These are phyloP conservation scores for Rafetus swinhoei DNA, from an alignment of 2,113 vertebrate species.

Conservation along the genomic window DNA sequence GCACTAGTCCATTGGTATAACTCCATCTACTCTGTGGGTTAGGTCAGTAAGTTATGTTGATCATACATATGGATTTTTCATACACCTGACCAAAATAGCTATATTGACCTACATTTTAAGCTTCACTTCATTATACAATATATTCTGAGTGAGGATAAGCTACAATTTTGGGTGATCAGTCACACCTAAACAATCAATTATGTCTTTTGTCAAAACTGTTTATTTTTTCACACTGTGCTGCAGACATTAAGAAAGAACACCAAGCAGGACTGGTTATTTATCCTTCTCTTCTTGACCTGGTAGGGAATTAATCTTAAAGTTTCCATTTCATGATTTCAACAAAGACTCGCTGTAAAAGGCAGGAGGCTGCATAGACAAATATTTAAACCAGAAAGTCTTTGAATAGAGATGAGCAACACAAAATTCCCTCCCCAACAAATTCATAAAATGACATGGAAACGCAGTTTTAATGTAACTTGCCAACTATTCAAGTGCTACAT, in stretches of 20 bases:
- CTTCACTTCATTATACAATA: slow-evolving; percentile 58
- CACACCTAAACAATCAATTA: slow-evolving; percentile 79
- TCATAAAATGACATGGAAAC: background rate
- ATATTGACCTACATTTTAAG: background rate
- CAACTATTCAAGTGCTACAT: background rate
- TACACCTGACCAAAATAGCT: background rate
- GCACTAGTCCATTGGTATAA: background rate
- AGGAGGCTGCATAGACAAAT: slow-evolving; percentile 57
- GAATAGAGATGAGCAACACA: slow-evolving; percentile 47
- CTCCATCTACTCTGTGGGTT: background rate
- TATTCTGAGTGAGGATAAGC: slow-evolving; percentile 70
- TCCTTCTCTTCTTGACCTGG: slow-evolving; percentile 80
- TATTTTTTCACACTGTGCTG: slow-evolving; percentile 83
- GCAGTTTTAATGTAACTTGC: slow-evolving; percentile 24
- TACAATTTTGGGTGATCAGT: slow-evolving; percentile 76
- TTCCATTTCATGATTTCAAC: slow-evolving; percentile 77
- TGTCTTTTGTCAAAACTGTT: slow-evolving; percentile 82
- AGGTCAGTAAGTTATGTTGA: background rate
- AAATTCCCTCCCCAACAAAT: slow-evolving; percentile 4
- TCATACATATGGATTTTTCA: background rate
- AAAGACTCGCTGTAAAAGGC: slow-evolving; percentile 66
- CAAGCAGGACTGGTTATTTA: slow-evolving; percentile 73
- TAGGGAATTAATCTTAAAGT: slow-evolving; percentile 82
- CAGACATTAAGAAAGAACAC: slow-evolving; percentile 75
- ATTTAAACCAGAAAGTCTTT: slow-evolving; percentile 68